Conservation (phyloP, 2,888 invertebrate genomes). For the Nomada fucata region DNA sequence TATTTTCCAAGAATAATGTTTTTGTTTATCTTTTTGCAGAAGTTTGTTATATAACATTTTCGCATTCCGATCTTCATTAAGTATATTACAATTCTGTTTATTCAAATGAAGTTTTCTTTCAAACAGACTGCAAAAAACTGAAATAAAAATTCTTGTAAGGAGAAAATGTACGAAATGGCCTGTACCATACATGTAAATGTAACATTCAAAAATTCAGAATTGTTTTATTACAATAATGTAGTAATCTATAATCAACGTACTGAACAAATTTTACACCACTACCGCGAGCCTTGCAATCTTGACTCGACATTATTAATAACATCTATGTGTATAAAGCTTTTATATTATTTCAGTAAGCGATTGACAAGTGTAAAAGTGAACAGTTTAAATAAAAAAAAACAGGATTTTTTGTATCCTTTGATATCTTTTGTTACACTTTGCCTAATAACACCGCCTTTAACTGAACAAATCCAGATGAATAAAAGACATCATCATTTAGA, state of each 20-base stretch:
- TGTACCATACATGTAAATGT: conserved; percentile 51
- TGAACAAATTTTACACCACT: conserved; percentile 29
- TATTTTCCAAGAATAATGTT: conserved; percentile 43
- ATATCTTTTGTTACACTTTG: conserved; percentile 41
- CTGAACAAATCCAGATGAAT: not conserved
- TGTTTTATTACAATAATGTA: conserved; percentile 45
- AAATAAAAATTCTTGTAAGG: conserved; percentile 19
- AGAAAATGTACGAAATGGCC: conserved; percentile 45
- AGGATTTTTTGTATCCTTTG: conserved; percentile 70
- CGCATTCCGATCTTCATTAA: conserved; percentile 31
- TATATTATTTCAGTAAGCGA: conserved; percentile 68
- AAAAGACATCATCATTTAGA: conserved; percentile 8
- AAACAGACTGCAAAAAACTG: conserved; percentile 9
- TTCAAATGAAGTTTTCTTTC: conserved; percentile 26
- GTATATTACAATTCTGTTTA: conserved; percentile 20
- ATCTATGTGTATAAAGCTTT: conserved; percentile 70
- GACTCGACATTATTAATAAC: conserved; percentile 54
- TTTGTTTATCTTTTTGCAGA: conserved; percentile 31
- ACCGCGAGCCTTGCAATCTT: conserved; percentile 43
- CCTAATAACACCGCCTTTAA: conserved; percentile 1
- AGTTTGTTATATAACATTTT: conserved; percentile 25
- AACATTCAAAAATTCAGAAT: conserved; percentile 38
- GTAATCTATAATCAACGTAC: conserved; percentile 44
- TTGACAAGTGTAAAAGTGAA: conserved; percentile 63
- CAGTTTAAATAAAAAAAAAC: conserved; percentile 70